phyloP scores from a whole-genome alignment of 2,888 invertebrate genomes.

The Orchesellides sinensis region DNA sequence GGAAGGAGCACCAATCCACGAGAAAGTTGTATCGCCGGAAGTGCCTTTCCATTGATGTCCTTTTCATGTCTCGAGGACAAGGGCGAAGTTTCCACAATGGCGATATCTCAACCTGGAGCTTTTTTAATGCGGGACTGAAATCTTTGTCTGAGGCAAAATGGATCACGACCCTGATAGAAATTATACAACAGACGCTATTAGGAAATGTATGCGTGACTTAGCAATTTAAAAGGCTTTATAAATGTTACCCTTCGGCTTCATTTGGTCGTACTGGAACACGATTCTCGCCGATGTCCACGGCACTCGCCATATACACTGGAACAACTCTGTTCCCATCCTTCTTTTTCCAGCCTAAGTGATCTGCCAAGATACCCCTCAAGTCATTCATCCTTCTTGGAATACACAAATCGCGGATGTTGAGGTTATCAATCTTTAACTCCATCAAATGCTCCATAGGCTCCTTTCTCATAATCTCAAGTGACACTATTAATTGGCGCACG shows the following conservation, averaged over 20 bases:
- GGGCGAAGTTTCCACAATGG: constrained; percentile 87
- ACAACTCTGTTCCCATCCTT: constrained; percentile 79
- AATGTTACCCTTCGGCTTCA: constrained; percentile 86
- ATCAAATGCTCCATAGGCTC: constrained; percentile 85
- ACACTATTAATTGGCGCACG: constrained; percentile 67
- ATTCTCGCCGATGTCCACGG: constrained; percentile 87
- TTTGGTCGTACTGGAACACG: constrained; percentile 88
- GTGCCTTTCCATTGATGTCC: constrained; percentile 89
- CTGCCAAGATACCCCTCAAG: constrained; percentile 87
- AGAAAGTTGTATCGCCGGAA: constrained; percentile 88
- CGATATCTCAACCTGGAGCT: constrained; percentile 87
- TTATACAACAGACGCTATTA: constrained; percentile 77
- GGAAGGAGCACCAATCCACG: constrained; percentile 93
- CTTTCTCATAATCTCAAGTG: constrained; percentile 69
- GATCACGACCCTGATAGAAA: constrained; percentile 81
- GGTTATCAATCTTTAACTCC: constrained; percentile 91
- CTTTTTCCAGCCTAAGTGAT: constrained; percentile 76
- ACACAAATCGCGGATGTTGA: constrained; percentile 92
- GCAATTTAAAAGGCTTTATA: background rate
- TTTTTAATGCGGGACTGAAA: constrained; percentile 84
- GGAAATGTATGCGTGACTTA: background rate
- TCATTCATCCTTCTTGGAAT: constrained; percentile 85
- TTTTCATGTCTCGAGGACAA: constrained; percentile 89
- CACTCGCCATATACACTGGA: constrained; percentile 90
- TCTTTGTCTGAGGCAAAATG: constrained; percentile 86